A percentile compares a stretch with the other conserved stretches of the same genome.
phyloP scores from a whole-genome alignment of 2,797 vertebrate species.

The Babyrousa celebensis region DNA sequence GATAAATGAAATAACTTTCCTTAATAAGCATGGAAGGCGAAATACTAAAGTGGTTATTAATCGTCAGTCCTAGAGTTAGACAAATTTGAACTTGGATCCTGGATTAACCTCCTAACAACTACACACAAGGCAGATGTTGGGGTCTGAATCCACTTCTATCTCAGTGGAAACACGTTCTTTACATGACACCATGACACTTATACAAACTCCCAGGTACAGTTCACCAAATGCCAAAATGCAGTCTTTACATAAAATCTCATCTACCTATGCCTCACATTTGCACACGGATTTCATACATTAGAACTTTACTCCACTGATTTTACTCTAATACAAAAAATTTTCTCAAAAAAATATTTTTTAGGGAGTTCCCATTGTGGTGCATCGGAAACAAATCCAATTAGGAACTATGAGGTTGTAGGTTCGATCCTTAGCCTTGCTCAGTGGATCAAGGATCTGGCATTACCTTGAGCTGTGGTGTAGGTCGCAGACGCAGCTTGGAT shows the following conservation, averaged over 20 bases:
- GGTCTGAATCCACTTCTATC: slow-evolving; percentile 7
- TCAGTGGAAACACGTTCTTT: not conserved
- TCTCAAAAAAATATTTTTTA: slow-evolving; percentile 44
- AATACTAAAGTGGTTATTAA: not conserved
- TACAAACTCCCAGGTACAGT: not conserved
- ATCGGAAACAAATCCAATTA: too few species aligned
- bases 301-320: slow-evolving; percentile 43
- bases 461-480: too few species aligned
- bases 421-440: too few species aligned
- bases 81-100: not conserved
- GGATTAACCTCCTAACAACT: not conserved
- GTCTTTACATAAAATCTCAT: not conserved
- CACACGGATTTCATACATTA: not conserved
- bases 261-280: not conserved
- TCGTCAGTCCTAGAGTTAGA: not conserved
- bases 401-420: too few species aligned
- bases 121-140: not conserved
- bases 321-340: slow-evolving; percentile 2
- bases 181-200: not conserved
- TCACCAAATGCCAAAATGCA: not conserved
- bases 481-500: too few species aligned
- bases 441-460: too few species aligned
- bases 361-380: too few species aligned
- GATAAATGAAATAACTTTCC: slow-evolving; percentile 55
- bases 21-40: slow-evolving; percentile 20